Evolutionary conservation across 2,797 vertebrate species (phyloP).

Genomic region (Antrozous pallidus): DNA sequence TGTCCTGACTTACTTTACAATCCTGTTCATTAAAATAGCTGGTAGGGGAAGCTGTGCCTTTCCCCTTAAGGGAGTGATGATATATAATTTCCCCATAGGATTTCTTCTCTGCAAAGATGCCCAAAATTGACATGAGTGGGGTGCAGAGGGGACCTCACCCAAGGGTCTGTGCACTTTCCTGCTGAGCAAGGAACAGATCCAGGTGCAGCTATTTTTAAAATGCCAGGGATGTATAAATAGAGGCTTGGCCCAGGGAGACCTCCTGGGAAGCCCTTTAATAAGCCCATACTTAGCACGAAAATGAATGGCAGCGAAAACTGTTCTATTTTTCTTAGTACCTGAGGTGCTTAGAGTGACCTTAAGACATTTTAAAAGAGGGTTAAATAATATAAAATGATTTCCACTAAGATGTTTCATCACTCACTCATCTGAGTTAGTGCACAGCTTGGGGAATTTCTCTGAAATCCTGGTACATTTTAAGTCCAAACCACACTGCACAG

Average conservation of each 20-base stretch:
- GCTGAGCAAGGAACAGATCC: neutral
- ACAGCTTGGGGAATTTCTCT: neutral
- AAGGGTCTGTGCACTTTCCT: neutral
- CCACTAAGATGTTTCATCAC: slow-evolving; percentile 60
- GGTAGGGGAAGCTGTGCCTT: slow-evolving; percentile 6
- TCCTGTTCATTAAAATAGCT: slow-evolving; percentile 51
- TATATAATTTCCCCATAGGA: slow-evolving; percentile 33
- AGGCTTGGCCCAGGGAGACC: slow-evolving; percentile 63
- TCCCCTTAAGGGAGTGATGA: neutral
- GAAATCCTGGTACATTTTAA: neutral
- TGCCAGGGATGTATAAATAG: slow-evolving; percentile 63
- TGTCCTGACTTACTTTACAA: slow-evolving; percentile 56
- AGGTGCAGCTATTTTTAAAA: slow-evolving; percentile 67
- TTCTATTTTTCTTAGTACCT: slow-evolving; percentile 68
- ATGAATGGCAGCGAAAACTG: slow-evolving; percentile 67
- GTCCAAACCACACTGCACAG: neutral
- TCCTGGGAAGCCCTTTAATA: slow-evolving; percentile 74
- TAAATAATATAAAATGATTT: slow-evolving; percentile 65
- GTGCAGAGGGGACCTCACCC: neutral
- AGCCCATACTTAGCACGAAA: slow-evolving; percentile 72
- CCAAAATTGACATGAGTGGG: slow-evolving; percentile 9
- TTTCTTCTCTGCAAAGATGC: slow-evolving; percentile 39
- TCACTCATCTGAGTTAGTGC: slow-evolving; percentile 19
- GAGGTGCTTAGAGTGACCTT: slow-evolving; percentile 66
- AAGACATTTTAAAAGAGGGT: slow-evolving; percentile 61